Conservation (phyloP, 2,113 vertebrate genomes). For the Ammodytes dubius region DNA sequence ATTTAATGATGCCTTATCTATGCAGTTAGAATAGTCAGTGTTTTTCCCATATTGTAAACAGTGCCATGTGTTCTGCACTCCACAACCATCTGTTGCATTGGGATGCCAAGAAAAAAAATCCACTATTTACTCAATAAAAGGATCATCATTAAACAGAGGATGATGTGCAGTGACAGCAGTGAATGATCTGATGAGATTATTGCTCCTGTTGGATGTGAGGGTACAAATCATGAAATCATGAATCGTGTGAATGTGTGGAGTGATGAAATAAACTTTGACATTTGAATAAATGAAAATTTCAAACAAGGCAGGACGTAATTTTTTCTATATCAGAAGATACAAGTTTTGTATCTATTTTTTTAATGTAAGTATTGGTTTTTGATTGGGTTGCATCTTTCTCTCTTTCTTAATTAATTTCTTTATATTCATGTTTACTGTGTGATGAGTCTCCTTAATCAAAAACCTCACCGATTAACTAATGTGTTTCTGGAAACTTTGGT, state of each 20-base stretch:
- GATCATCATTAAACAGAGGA: slow-evolving; percentile 30
- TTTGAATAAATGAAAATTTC: not conserved
- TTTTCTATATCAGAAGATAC: not conserved
- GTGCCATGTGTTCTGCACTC: slow-evolving; percentile 52
- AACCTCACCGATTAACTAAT: slow-evolving; percentile 25
- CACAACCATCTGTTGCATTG: slow-evolving; percentile 51
- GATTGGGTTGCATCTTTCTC: not conserved
- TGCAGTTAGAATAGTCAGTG: not conserved
- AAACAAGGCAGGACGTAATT: not conserved
- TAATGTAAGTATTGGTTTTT: not conserved
- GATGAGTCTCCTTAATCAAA: slow-evolving; percentile 12
- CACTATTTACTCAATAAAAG: slow-evolving; percentile 41
- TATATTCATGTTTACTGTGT: not conserved
- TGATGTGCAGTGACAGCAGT: slow-evolving; percentile 13
- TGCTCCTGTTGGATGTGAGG: not conserved
- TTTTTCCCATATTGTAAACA: not conserved
- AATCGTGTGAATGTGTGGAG: not conserved
- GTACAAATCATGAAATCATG: not conserved
- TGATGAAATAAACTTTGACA: not conserved
- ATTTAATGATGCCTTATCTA: slow-evolving; percentile 17
- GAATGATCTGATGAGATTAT: slow-evolving; percentile 54
- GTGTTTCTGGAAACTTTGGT: slow-evolving; percentile 19
- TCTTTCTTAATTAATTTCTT: not conserved
- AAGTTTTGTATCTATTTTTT: not conserved
- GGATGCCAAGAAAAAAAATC: not conserved